Conservation (phyloP, 2,888 invertebrate genomes). For the Yponomeuta evonymella region DNA sequence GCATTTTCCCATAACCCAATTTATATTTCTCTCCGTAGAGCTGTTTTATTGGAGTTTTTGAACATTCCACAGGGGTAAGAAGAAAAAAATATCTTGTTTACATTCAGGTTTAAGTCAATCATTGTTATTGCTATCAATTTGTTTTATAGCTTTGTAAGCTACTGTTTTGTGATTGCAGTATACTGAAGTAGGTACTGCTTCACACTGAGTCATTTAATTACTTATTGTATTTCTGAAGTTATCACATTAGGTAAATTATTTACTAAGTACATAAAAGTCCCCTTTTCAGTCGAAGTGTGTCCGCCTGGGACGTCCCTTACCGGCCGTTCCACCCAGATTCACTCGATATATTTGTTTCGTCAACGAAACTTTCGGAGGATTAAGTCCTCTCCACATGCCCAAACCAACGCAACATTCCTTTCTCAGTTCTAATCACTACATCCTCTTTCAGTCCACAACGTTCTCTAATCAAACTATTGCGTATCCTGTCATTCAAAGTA, state of each 20-base stretch:
- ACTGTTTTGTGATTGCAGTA: not conserved
- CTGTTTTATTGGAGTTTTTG: constrained; percentile 39
- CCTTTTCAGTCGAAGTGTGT: too few relatives aligned
- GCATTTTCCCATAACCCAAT: constrained; percentile 67
- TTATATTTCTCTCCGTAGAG: constrained; percentile 47
- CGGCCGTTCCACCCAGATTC: too few relatives aligned
- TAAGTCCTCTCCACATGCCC: too few relatives aligned
- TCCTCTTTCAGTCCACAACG: too few relatives aligned
- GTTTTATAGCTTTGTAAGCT: not conserved
- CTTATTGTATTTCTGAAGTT: not conserved
- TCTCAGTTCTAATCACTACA: too few relatives aligned
- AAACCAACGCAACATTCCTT: too few relatives aligned
- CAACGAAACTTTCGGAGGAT: too few relatives aligned
- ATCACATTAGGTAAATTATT: not conserved
- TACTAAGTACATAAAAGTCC: too few relatives aligned
- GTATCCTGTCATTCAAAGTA: too few relatives aligned
- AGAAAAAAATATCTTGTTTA: constrained; percentile 21
- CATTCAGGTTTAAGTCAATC: constrained; percentile 10
- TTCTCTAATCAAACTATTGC: too few relatives aligned
- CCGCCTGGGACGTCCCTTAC: too few relatives aligned
- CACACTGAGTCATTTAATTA: not conserved
- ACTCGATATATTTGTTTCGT: too few relatives aligned
- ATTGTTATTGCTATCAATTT: not conserved
- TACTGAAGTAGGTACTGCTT: not conserved
- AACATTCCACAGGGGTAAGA: constrained; percentile 27